phyloP scores from a whole-genome alignment of 2,113 vertebrate genomes.

The Catagonus wagneri region DNA sequence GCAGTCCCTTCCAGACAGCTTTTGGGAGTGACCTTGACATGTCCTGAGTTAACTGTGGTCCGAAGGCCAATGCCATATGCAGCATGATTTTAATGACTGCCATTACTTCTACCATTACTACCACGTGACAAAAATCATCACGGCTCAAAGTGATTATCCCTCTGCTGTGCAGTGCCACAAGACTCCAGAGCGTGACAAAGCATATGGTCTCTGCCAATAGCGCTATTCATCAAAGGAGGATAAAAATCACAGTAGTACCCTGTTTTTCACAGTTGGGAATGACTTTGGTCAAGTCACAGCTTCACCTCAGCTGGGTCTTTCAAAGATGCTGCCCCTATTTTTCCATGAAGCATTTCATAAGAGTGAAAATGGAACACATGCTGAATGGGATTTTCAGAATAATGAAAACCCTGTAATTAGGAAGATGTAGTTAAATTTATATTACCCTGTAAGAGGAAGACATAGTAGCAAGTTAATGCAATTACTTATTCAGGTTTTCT shows the following conservation, averaged over 20 bases:
- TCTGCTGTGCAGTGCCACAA: not conserved
- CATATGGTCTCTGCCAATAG: constrained; percentile 65
- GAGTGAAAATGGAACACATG: constrained; percentile 57
- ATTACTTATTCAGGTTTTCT: constrained; percentile 59
- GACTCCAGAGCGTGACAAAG: not conserved
- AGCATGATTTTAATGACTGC: constrained; percentile 59
- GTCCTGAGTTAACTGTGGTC: not conserved
- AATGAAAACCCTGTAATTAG: constrained; percentile 64
- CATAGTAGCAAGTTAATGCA: constrained; percentile 61
- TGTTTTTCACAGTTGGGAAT: constrained; percentile 56
- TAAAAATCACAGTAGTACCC: constrained; percentile 46
- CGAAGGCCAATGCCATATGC: constrained; percentile 2
- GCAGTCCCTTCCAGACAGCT: not conserved
- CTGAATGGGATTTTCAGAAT: constrained; percentile 62
- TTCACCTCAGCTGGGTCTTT: constrained; percentile 54
- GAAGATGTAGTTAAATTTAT: constrained; percentile 66
- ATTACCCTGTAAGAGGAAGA: constrained; percentile 48
- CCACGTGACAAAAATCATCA: constrained; percentile 35
- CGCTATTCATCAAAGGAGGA: constrained; percentile 67
- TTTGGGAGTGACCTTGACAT: not conserved
- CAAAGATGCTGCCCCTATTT: not conserved
- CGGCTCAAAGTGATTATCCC: not conserved
- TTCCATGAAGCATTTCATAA: constrained; percentile 9
- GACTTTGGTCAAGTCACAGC: constrained; percentile 26
- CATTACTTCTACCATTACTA: constrained; percentile 27